Evolutionary conservation across 2,888 invertebrate genomes (phyloP).

Genomic region (Drosophila tripunctata): DNA sequence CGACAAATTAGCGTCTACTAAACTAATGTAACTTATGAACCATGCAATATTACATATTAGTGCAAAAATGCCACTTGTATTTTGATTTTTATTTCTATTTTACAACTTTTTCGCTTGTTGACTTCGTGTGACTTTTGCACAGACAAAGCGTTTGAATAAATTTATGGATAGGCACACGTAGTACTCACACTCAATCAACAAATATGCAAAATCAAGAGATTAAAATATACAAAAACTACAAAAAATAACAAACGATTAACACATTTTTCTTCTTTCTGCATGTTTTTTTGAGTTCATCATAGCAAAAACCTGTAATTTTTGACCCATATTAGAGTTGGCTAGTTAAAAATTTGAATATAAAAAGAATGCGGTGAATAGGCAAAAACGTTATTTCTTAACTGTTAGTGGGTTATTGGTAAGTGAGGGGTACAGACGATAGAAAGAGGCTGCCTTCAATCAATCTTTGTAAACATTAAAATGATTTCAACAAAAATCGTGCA

Average conservation of each 20-base stretch:
- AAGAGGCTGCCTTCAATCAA: slow-evolving; percentile 48
- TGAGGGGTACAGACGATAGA: background rate
- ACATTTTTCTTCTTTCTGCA: slow-evolving; percentile 53
- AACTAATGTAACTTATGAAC: slow-evolving; percentile 6
- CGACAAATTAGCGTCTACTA: slow-evolving; percentile 4
- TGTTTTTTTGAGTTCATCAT: slow-evolving; percentile 24
- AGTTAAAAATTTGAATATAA: slow-evolving; percentile 66
- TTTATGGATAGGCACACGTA: slow-evolving; percentile 46
- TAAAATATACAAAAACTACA: no score
- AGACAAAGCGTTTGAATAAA: slow-evolving; percentile 59
- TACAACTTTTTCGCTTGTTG: background rate
- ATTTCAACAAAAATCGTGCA: slow-evolving; percentile 74
- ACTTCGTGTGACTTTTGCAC: slow-evolving; percentile 18
- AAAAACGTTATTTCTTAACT: slow-evolving; percentile 65
- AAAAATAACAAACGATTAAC: slow-evolving; percentile 64
- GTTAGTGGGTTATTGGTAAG: slow-evolving; percentile 21
- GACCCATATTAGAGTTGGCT: slow-evolving; percentile 69
- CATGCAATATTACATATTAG: slow-evolving; percentile 5
- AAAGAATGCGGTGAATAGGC: slow-evolving; percentile 55
- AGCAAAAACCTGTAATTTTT: slow-evolving; percentile 74
- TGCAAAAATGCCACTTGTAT: slow-evolving; percentile 41
- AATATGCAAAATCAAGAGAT: slow-evolving; percentile 20
- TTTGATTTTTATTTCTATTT: slow-evolving; percentile 8
- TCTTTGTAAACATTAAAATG: slow-evolving; percentile 17
- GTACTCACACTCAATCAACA: slow-evolving; percentile 26